Percentiles rank a stretch among this genome's conserved stretches.
phyloP scores from a whole-genome alignment of 2,888 invertebrate genomes.

The Meloe dianella region DNA sequence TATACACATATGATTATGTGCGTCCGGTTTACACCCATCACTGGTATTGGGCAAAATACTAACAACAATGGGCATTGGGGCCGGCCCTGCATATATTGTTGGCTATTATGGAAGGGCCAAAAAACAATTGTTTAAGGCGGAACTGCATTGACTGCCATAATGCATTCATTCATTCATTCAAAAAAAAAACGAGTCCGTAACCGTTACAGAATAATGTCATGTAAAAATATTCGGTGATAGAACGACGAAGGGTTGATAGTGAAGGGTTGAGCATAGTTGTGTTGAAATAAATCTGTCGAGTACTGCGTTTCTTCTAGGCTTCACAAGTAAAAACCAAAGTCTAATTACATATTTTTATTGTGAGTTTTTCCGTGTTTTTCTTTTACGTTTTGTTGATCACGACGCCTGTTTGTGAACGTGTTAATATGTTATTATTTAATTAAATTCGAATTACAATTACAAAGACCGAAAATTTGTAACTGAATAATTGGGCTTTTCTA shows the following conservation, averaged over 20 bases:
- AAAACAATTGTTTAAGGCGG: slow-evolving; percentile 51
- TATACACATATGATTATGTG: slow-evolving; percentile 48
- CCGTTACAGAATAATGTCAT: not conserved
- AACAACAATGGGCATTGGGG: slow-evolving; percentile 45
- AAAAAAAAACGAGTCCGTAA: not conserved
- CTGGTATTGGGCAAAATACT: slow-evolving; percentile 47
- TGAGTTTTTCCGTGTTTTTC: not conserved
- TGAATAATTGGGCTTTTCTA: too few relatives aligned
- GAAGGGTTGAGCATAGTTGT: slow-evolving; percentile 36
- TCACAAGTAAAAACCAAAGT: not conserved
- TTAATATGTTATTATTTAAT: not conserved
- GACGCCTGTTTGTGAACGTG: not conserved
- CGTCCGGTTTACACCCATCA: slow-evolving; percentile 52
- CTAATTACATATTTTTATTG: not conserved
- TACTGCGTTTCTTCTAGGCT: slow-evolving; percentile 15
- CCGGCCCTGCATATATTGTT: slow-evolving; percentile 45
- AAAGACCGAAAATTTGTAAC: not conserved
- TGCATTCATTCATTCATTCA: slow-evolving; percentile 28
- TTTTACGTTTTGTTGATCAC: not conserved
- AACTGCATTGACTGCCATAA: slow-evolving; percentile 46
- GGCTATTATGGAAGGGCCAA: slow-evolving; percentile 44
- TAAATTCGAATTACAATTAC: not conserved
- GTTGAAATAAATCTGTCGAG: slow-evolving; percentile 29
- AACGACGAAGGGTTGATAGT: slow-evolving; percentile 39
- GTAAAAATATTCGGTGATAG: slow-evolving; percentile 21